A percentile compares a stretch with the other conserved stretches of the same genome.
Conservation (phyloP, 2,113 vertebrate genomes). For the Clarias magur region DNA sequence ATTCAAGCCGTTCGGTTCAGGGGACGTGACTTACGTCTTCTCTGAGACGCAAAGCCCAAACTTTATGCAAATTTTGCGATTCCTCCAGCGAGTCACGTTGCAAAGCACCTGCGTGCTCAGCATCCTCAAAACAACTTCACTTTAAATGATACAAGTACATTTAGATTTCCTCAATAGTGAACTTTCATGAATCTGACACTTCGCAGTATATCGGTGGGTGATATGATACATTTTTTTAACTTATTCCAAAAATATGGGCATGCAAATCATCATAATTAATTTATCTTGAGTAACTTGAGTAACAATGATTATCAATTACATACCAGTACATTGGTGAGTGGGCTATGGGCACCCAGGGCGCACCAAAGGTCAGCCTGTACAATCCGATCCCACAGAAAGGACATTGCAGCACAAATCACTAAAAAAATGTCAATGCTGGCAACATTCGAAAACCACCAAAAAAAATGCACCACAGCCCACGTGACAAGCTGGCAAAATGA, state of each 20-base stretch:
- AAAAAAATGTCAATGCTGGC: too few relatives aligned
- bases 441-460: too few relatives aligned
- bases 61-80: conserved; percentile 19
- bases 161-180: background rate
- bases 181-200: background rate
- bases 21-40: background rate
- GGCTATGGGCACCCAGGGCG: too few relatives aligned
- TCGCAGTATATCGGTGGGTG: too few relatives aligned
- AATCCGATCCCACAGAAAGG: too few relatives aligned
- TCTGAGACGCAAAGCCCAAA: background rate
- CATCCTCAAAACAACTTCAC: conserved; percentile 14
- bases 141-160: background rate
- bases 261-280: background rate
- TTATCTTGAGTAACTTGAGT: background rate
- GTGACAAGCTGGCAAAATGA: too few relatives aligned
- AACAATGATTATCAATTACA: background rate
- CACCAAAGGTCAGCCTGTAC: too few relatives aligned
- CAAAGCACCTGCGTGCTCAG: background rate
- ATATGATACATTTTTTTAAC: background rate
- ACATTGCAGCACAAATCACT: too few relatives aligned
- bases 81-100: conserved; percentile 8
- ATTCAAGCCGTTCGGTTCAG: background rate
- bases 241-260: background rate
- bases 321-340: too few relatives aligned
- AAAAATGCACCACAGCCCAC: too few relatives aligned